These are phyloP conservation scores for Tragelaphus buxtoni DNA, from an alignment of 2,113 vertebrate species.

Conservation along the genomic window DNA sequence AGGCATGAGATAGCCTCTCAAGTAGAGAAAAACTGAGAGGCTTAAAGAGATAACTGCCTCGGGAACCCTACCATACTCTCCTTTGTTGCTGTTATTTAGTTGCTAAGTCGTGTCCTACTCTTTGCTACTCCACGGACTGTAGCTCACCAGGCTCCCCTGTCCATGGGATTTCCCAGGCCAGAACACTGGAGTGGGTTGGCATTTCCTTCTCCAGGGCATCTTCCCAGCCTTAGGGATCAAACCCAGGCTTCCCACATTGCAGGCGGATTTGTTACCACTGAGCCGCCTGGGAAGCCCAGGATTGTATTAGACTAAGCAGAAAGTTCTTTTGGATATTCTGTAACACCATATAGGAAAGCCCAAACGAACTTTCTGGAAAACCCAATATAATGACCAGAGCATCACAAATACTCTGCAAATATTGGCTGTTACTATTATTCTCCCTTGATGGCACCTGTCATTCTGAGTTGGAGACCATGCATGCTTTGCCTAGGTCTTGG, in stretches of 20 bases:
- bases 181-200: background rate
- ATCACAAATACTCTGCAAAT: background rate
- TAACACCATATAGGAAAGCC: background rate
- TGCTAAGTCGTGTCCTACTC: background rate
- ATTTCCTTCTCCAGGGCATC: background rate
- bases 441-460: background rate
- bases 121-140: background rate
- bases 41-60: background rate
- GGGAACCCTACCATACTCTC: background rate
- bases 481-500: background rate
- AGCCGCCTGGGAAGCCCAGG: background rate
- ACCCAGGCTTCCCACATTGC: background rate
- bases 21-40: background rate
- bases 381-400: background rate
- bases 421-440: background rate
- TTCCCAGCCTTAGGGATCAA: fast-evolving
- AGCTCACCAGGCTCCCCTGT: background rate
- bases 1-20: background rate
- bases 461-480: background rate
- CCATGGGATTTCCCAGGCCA: background rate
- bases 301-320: background rate
- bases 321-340: background rate
- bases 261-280: background rate
- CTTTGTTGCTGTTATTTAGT: background rate
- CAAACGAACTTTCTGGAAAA: background rate